Evolutionary conservation across 2,113 vertebrate genomes (phyloP), one percentile per base, ranked within the genome.

Genomic region (Lepus timidus): DNA sequence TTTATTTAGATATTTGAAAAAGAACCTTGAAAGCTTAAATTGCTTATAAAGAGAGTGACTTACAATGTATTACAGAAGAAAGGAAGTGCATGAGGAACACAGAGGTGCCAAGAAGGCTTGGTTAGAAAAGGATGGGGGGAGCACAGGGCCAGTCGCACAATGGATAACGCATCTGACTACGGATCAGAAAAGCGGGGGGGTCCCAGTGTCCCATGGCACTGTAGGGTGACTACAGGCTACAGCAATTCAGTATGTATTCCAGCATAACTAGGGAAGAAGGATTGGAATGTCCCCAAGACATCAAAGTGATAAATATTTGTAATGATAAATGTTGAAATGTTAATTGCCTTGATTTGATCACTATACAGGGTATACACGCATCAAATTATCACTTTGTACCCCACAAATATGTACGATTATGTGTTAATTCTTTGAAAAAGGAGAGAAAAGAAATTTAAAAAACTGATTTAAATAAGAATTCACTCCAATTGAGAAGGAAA

Each of bases 1-100:
- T 67, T 83, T 76, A 88, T 51, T 49, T 9, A 82, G 22, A 88
- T 84, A 70, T 52, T 88, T 58, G 55, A 58, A 23, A 83, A 95
- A 20, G 20, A 71, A 62, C 20, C 27, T 51, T 14, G 27, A 12
- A 88, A 71, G 64, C 12, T 25, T 49, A 61, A 10, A 1, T 61
- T 49, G 9, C 27, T 52, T 83, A 61, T 49, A 92, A 64, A 74
- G 75, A 31, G 20, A 58, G 44, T 6, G 67, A 79, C n/a, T 88
- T 93, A 31, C 49, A 70, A 25, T 22, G 49, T 71, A 68, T 22
- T 55, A 71, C 25, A 85, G 29, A 74, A 16, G 33, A 55, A 79
- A n/a, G 49, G 6, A 90, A 55, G 27, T 31, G 11, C 62, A 29
- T 5, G 7, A 79, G 29, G 52, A 71, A 76, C 33, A 70, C 31